Evolutionary conservation across 1,140 invertebrate genomes (phyloP).

Genomic region (Temnothorax longispinosus): DNA sequence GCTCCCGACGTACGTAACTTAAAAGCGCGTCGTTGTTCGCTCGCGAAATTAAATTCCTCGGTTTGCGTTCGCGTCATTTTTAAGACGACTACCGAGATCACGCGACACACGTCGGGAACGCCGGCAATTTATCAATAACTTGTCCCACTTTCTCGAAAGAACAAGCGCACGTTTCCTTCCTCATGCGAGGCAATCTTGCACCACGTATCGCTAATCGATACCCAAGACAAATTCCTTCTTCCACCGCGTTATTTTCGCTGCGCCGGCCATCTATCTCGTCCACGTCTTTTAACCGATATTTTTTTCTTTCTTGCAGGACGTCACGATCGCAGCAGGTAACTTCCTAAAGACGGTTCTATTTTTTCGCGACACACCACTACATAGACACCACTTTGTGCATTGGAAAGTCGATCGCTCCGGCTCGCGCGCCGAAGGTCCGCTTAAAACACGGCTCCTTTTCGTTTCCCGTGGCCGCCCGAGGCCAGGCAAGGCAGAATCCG

Average conservation of each 20-base stretch:
- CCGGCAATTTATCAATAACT: slow-evolving; percentile 57
- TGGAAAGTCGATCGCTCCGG: slow-evolving; percentile 11
- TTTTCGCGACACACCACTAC: neutral
- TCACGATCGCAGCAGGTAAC: neutral
- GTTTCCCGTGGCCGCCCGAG: neutral
- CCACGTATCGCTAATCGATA: slow-evolving; percentile 41
- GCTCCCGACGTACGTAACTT: neutral
- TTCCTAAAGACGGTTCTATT: neutral
- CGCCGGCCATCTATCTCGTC: neutral
- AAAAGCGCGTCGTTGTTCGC: neutral
- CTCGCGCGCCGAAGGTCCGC: neutral
- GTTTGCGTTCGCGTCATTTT: neutral
- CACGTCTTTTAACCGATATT: neutral
- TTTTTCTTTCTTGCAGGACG: slow-evolving; percentile 9
- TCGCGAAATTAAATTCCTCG: neutral
- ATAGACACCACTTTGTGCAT: no score
- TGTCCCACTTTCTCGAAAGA: slow-evolving; percentile 44
- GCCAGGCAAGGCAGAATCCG: neutral
- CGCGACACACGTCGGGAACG: neutral
- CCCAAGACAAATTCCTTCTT: slow-evolving; percentile 43
- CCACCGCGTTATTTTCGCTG: slow-evolving; percentile 12
- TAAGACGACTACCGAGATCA: neutral
- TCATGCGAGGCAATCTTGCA: slow-evolving; percentile 5
- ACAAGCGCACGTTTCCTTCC: slow-evolving; percentile 28
- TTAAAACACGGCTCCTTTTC: neutral